Evolutionary conservation across 2,113 vertebrate genomes (phyloP).

Genomic region (Cyprinodon brontotheroides): DNA sequence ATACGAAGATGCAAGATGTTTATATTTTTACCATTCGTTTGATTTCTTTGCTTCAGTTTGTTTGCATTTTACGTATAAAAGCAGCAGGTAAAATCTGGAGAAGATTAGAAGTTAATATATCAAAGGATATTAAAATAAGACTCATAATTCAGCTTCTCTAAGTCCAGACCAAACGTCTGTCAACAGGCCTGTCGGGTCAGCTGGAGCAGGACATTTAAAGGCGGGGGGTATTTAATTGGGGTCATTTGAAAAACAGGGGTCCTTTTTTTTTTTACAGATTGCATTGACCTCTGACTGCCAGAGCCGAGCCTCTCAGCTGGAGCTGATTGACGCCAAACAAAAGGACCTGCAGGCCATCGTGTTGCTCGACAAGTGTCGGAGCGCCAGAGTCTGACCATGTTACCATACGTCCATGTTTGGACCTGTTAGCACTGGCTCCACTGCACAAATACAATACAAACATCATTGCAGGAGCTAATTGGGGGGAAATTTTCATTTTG

Average conservation of each 20-base stretch:
- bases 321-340: slow-evolving; percentile 64
- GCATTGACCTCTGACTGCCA: slow-evolving; percentile 56
- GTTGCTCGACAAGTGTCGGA: slow-evolving; percentile 67
- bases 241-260: slow-evolving; percentile 73
- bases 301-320: slow-evolving; percentile 31
- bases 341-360: slow-evolving; percentile 52
- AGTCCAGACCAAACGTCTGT: not conserved
- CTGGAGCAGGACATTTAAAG: slow-evolving; percentile 2
- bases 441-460: slow-evolving; percentile 25
- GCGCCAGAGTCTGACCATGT: slow-evolving; percentile 50
- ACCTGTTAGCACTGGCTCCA: slow-evolving; percentile 52
- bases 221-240: slow-evolving; percentile 42
- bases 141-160: not conserved
- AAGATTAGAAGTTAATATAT: too few relatives aligned
- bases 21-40: too few relatives aligned
- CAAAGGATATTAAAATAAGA: too few relatives aligned
- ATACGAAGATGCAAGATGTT: too few relatives aligned
- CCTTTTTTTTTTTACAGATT: slow-evolving; percentile 42
- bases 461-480: slow-evolving; percentile 9
- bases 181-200: slow-evolving; percentile 4
- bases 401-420: slow-evolving; percentile 67
- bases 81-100: too few relatives aligned
- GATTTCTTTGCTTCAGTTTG: too few relatives aligned
- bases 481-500: slow-evolving; percentile 5
- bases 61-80: too few relatives aligned